A percentile compares a stretch with the other conserved stretches of the same genome.
phyloP scores from a whole-genome alignment of 2,113 vertebrate species.

The Phyllopteryx taeniolatus region DNA sequence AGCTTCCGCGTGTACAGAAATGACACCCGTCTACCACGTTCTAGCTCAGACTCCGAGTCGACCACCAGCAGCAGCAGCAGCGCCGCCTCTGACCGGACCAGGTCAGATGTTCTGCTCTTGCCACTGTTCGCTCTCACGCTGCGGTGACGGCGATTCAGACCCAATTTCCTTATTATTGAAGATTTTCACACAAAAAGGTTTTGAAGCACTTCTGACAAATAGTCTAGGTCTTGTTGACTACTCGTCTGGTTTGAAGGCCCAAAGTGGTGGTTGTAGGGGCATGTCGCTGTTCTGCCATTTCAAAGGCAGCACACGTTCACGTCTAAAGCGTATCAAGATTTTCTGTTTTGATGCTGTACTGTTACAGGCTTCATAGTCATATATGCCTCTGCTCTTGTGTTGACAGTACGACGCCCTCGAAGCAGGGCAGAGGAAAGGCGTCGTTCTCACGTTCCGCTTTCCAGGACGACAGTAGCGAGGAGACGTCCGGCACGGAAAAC shows the following conservation, averaged over 20 bases:
- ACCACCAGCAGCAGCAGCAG: conserved; percentile 98
- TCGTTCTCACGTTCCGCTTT: conserved; percentile 93
- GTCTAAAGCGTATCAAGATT: too few relatives aligned
- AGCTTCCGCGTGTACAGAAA: conserved; percentile 96
- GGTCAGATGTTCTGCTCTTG: conserved; percentile 63
- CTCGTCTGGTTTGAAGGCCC: too few relatives aligned
- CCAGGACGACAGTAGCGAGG: conserved; percentile 96
- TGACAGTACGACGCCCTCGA: conserved; percentile 90
- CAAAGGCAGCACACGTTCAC: too few relatives aligned
- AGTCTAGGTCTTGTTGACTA: too few relatives aligned
- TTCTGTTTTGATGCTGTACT: background rate
- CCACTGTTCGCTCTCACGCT: too few relatives aligned
- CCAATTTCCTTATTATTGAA: too few relatives aligned
- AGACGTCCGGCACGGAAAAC: conserved; percentile 95
- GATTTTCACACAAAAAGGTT: too few relatives aligned
- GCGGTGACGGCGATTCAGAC: too few relatives aligned
- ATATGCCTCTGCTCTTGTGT: background rate
- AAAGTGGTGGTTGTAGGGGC: too few relatives aligned
- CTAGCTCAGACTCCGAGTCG: conserved; percentile 96
- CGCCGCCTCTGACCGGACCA: conserved; percentile 94
- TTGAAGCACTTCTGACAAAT: too few relatives aligned
- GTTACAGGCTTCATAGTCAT: background rate
- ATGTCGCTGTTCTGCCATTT: too few relatives aligned
- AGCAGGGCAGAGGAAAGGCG: conserved; percentile 92
- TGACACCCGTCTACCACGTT: conserved; percentile 90